Conservation (phyloP, 2,113 vertebrate species). For the Camarhynchus parvulus region DNA sequence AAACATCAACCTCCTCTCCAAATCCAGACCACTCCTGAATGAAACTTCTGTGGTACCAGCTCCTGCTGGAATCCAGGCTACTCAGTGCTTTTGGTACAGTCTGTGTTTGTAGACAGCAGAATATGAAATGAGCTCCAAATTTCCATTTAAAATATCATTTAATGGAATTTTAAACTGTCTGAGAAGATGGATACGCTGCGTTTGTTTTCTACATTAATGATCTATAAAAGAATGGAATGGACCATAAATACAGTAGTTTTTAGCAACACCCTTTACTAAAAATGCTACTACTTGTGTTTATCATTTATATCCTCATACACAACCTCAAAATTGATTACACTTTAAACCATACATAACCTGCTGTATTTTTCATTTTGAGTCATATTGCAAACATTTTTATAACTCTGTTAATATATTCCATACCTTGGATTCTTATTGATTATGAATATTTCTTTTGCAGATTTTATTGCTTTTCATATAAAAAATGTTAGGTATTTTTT, state of each 20-base stretch:
- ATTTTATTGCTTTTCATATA: constrained; percentile 80
- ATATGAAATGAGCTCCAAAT: constrained; percentile 41
- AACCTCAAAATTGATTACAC: constrained; percentile 82
- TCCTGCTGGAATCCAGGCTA: background rate
- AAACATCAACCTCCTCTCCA: background rate
- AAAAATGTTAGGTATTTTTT: constrained; percentile 68
- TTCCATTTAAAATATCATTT: constrained; percentile 77
- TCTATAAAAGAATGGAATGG: constrained; percentile 79
- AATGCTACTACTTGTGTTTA: constrained; percentile 77
- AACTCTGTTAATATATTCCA: constrained; percentile 81
- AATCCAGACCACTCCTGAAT: background rate
- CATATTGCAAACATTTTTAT: constrained; percentile 78
- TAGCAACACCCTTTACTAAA: constrained; percentile 80
- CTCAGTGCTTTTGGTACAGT: background rate
- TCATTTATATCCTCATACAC: constrained; percentile 79
- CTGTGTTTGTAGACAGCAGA: background rate
- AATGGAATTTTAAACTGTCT: constrained; percentile 77
- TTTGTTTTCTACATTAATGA: constrained; percentile 83
- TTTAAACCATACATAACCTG: constrained; percentile 78
- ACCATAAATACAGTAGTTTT: constrained; percentile 76
- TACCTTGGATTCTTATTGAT: constrained; percentile 83
- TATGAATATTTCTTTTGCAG: constrained; percentile 79
- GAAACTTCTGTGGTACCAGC: background rate
- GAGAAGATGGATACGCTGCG: constrained; percentile 73
- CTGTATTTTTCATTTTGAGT: constrained; percentile 80